Evolutionary conservation across 1,140 invertebrate species (phyloP).

Genomic region (Vanessa atalanta): DNA sequence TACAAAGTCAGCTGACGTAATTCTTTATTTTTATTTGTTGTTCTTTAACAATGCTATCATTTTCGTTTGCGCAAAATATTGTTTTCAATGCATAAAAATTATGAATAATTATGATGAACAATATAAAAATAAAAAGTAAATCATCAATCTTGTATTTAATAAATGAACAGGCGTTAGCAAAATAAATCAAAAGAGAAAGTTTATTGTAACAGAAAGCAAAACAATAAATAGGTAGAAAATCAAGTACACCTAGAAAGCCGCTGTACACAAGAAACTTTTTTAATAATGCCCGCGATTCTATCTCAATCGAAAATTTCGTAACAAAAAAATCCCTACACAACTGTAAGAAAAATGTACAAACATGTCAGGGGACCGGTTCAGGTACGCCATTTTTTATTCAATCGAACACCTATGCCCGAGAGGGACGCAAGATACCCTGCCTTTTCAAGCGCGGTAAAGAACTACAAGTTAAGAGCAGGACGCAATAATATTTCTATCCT

Average conservation of each 20-base stretch:
- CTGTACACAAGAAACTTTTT: slow-evolving; percentile 71
- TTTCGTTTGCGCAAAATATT: not conserved
- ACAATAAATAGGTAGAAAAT: slow-evolving; percentile 45
- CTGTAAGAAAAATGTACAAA: slow-evolving; percentile 77
- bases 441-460: slow-evolving; percentile 55
- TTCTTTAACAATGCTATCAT: not conserved
- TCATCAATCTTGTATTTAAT: not conserved
- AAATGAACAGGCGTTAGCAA: not conserved
- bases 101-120: too few species aligned
- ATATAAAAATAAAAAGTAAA: not conserved
- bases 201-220: slow-evolving; percentile 25
- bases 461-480: slow-evolving; percentile 55
- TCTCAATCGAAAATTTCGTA: slow-evolving; percentile 75
- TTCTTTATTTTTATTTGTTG: not conserved
- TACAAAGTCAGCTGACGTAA: not conserved
- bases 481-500: slow-evolving; percentile 49
- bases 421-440: slow-evolving; percentile 56
- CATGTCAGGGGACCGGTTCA: slow-evolving; percentile 74
- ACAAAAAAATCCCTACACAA: slow-evolving; percentile 66
- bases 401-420: slow-evolving; percentile 72
- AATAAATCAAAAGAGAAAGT: not conserved
- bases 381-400: slow-evolving; percentile 78
- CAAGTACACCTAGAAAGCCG: slow-evolving; percentile 53
- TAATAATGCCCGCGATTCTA: slow-evolving; percentile 74
- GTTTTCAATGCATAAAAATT: too few species aligned